Conservation (phyloP, 2,888 invertebrate genomes). For the Mesopsocus fuscifrons region DNA sequence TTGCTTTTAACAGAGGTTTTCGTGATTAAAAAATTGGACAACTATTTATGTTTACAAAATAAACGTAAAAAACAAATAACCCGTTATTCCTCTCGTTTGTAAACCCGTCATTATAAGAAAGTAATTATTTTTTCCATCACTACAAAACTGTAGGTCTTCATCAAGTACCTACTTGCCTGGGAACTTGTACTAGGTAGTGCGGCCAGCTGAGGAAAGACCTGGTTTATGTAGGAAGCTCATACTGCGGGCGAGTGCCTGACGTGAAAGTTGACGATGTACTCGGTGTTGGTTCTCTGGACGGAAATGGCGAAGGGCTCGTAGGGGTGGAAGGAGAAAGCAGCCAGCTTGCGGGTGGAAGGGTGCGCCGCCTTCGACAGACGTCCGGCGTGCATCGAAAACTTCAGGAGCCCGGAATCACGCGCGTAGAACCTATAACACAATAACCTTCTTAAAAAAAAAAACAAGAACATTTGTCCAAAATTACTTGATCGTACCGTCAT, state of each 20-base stretch:
- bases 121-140: too few species aligned
- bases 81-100: too few species aligned
- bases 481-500: background rate
- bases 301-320: conserved; percentile 91
- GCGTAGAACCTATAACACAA: conserved; percentile 82
- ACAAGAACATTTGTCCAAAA: conserved; percentile 9
- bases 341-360: conserved; percentile 53
- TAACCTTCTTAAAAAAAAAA: conserved; percentile 2
- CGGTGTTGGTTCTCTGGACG: conserved; percentile 79
- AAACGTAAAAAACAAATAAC: too few species aligned
- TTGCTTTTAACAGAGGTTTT: too few species aligned
- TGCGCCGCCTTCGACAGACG: conserved; percentile 43
- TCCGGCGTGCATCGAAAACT: conserved; percentile 55
- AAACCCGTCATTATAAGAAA: too few species aligned
- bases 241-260: conserved; percentile 47
- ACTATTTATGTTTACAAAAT: too few species aligned
- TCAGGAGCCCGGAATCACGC: conserved; percentile 54
- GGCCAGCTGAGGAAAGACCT: too few species aligned
- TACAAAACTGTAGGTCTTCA: too few species aligned
- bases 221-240: too few species aligned
- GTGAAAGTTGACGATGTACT: conserved; percentile 91
- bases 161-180: too few species aligned
- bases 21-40: too few species aligned
- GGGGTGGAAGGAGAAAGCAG: conserved; percentile 92
- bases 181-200: too few species aligned